Conservation (phyloP, 2,113 vertebrate genomes). For the Murina feae region DNA sequence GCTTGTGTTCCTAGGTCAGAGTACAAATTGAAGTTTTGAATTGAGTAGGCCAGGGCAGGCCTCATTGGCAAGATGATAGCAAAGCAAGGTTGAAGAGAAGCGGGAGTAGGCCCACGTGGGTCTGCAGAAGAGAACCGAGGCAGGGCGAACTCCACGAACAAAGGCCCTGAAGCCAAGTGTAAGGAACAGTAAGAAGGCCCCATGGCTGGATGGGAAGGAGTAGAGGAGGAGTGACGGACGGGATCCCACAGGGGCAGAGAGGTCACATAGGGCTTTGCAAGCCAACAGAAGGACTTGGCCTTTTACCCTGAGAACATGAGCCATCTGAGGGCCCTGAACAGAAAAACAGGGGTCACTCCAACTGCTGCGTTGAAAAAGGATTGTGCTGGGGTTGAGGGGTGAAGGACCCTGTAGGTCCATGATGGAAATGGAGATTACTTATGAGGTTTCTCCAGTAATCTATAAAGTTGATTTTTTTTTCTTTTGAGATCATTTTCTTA, state of each 20-base stretch:
- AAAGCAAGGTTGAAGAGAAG: neutral
- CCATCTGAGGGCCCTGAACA: neutral
- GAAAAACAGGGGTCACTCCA: neutral
- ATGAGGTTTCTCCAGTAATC: neutral
- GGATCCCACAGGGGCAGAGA: neutral
- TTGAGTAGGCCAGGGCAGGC: neutral
- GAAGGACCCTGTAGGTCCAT: fast-evolving
- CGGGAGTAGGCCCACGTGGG: fast-evolving
- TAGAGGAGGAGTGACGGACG: neutral
- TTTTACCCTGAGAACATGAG: neutral
- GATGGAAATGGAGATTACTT: neutral
- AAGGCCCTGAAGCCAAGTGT: too few relatives aligned
- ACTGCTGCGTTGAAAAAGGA: neutral
- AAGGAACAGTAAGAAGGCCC: neutral
- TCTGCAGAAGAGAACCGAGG: neutral
- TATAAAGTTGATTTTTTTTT: neutral
- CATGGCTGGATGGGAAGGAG: neutral
- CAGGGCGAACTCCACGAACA: neutral
- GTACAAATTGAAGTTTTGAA: neutral
- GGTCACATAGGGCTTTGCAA: fast-evolving
- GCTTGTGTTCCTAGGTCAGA: neutral
- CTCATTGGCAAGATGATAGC: neutral
- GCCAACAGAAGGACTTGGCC: neutral
- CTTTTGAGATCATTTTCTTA: neutral
- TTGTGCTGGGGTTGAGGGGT: neutral